These are phyloP conservation scores for Lepidocyrtinus sp. DNA, from an alignment of 2,888 invertebrate genomes.

Conservation along the genomic window DNA sequence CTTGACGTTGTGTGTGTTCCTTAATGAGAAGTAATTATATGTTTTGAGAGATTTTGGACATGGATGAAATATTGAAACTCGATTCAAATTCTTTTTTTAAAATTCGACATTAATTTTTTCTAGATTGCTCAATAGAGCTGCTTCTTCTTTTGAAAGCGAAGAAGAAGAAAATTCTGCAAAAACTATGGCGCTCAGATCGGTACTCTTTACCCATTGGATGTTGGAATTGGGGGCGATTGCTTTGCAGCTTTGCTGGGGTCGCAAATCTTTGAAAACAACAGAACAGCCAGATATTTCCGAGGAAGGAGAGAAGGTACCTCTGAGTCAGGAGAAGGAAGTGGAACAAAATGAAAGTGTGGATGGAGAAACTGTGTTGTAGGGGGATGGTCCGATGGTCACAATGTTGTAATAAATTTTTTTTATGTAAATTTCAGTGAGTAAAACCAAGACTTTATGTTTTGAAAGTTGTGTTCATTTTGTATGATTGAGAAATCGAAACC, in stretches of 20 bases:
- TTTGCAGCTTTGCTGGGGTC: slow-evolving; percentile 64
- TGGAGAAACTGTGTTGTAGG: not conserved
- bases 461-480: too few relatives aligned
- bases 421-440: not conserved
- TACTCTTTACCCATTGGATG: slow-evolving; percentile 68
- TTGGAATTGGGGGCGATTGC: slow-evolving; percentile 69
- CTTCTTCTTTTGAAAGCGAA: slow-evolving; percentile 38
- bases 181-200: slow-evolving; percentile 61
- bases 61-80: too few relatives aligned
- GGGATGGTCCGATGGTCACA: not conserved
- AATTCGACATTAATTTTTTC: slow-evolving; percentile 19
- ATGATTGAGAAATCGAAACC: too few relatives aligned
- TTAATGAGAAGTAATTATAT: too few relatives aligned
- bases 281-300: not conserved
- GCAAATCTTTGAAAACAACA: slow-evolving; percentile 17
- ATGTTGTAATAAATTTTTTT: not conserved
- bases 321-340: not conserved
- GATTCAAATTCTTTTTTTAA: too few relatives aligned
- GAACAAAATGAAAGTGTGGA: too few relatives aligned
- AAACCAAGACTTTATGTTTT: too few relatives aligned
- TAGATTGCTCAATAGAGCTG: slow-evolving; percentile 46
- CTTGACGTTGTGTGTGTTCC: too few relatives aligned
- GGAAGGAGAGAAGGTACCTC: not conserved
- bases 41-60: too few relatives aligned
- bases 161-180: slow-evolving; percentile 52